phyloP scores from a whole-genome alignment of 1,140 invertebrate genomes.

The Lucilia cuprina region DNA sequence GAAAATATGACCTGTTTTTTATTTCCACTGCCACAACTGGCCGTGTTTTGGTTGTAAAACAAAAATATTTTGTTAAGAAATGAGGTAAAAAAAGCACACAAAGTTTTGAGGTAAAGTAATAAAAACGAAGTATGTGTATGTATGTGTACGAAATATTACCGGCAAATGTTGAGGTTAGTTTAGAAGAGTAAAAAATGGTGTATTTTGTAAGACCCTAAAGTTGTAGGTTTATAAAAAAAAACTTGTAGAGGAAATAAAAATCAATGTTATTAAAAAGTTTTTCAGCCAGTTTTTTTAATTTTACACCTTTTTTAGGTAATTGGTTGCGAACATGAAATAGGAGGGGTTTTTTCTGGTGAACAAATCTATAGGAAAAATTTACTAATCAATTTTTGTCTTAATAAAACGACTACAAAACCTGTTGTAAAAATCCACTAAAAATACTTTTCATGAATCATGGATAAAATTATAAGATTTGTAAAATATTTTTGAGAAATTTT shows the following conservation, averaged over 20 bases:
- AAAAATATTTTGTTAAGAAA: background rate
- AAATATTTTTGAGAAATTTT: too few species aligned
- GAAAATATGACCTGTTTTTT: background rate
- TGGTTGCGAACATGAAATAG: background rate
- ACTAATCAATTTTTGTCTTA: too few species aligned
- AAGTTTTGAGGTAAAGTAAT: background rate
- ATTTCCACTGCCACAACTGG: background rate
- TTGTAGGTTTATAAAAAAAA: background rate
- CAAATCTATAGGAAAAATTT: background rate
- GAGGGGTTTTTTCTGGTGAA: background rate
- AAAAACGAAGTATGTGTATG: background rate
- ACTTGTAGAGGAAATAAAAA: background rate
- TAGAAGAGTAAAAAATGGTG: background rate
- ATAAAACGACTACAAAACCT: too few species aligned
- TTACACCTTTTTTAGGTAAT: background rate
- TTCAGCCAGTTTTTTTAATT: background rate
- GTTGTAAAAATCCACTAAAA: too few species aligned
- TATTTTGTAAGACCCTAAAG: background rate
- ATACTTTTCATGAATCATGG: too few species aligned
- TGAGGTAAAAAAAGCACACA: background rate
- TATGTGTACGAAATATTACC: background rate
- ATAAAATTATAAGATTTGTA: too few species aligned
- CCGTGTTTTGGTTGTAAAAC: background rate
- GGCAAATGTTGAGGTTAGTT: background rate
- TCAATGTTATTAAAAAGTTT: constrained; percentile 12